These are phyloP conservation scores for Sciurus vulgaris DNA, from an alignment of 2,797 vertebrate species.

Conservation along the genomic window DNA sequence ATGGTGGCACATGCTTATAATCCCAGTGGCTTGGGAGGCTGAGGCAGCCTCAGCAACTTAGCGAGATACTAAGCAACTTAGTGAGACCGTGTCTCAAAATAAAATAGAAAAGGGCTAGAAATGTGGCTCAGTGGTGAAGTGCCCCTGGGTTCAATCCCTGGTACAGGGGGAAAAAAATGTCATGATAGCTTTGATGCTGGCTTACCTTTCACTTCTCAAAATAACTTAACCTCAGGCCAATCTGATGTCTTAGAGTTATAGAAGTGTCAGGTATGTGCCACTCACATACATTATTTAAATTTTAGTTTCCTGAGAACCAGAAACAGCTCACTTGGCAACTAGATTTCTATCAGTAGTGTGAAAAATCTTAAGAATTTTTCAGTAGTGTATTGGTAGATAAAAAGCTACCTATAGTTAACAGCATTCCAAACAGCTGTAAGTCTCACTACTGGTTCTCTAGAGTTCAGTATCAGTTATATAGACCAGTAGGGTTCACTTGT, in stretches of 20 bases:
- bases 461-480: neutral
- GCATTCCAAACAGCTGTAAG: neutral
- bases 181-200: slow-evolving; percentile 40
- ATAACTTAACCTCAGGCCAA: slow-evolving; percentile 35
- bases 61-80: no score
- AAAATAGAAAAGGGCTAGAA: no score
- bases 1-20: no score
- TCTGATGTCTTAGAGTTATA: slow-evolving; percentile 1
- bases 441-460: neutral
- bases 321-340: slow-evolving; percentile 64
- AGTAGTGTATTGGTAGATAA: slow-evolving; percentile 4
- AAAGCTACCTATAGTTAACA: neutral
- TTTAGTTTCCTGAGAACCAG: slow-evolving; percentile 67
- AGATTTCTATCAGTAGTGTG: slow-evolving; percentile 58
- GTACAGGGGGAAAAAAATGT: neutral
- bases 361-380: slow-evolving; percentile 45
- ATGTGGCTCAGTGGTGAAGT: no score
- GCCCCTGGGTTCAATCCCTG: no score
- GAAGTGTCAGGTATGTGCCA: neutral
- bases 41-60: no score
- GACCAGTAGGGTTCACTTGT: neutral
- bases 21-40: no score
- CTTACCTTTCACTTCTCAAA: slow-evolving; percentile 49
- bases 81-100: no score
- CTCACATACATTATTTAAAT: slow-evolving; percentile 32